Conservation (phyloP, 1,140 invertebrate species). For the Ceratina japonica region DNA sequence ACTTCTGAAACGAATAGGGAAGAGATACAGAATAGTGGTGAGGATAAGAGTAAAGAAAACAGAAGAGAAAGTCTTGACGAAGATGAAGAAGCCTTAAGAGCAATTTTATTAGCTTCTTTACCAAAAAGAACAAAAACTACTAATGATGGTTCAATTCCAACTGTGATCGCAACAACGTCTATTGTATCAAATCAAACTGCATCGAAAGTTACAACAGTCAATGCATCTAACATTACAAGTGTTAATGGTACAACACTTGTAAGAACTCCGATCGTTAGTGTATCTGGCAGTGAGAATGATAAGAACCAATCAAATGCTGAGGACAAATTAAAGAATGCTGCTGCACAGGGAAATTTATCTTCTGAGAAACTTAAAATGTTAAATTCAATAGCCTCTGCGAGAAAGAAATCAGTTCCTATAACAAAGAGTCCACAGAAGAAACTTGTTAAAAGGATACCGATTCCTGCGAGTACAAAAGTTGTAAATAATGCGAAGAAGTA, state of each 20-base stretch:
- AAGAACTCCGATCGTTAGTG: neutral
- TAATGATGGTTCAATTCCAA: slow-evolving; percentile 16
- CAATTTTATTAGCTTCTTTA: slow-evolving; percentile 72
- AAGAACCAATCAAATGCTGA: slow-evolving; percentile 16
- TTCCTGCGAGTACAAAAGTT: slow-evolving; percentile 68
- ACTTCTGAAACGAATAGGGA: slow-evolving; percentile 8
- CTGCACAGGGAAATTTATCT: neutral
- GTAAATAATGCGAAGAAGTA: slow-evolving; percentile 72
- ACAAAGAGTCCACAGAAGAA: slow-evolving; percentile 61
- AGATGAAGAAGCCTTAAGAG: slow-evolving; percentile 74
- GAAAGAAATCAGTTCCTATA: slow-evolving; percentile 37
- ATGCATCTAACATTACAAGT: slow-evolving; percentile 1
- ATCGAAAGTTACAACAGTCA: neutral
- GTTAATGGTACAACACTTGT: neutral
- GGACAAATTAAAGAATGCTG: neutral
- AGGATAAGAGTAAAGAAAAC: slow-evolving; percentile 5
- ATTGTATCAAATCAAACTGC: neutral
- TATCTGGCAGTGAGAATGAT: slow-evolving; percentile 8
- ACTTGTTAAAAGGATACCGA: slow-evolving; percentile 58
- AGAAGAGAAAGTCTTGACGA: slow-evolving; percentile 73
- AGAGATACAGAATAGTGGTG: neutral
- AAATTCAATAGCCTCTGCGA: slow-evolving; percentile 3
- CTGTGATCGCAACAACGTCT: no score
- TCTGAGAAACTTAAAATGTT: neutral
- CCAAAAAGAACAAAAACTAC: slow-evolving; percentile 64